A percentile compares a stretch with the other conserved stretches of the same genome.
These are phyloP conservation scores for Hystrix cristata DNA, from an alignment of 2,113 vertebrate species.

Conservation along the genomic window DNA sequence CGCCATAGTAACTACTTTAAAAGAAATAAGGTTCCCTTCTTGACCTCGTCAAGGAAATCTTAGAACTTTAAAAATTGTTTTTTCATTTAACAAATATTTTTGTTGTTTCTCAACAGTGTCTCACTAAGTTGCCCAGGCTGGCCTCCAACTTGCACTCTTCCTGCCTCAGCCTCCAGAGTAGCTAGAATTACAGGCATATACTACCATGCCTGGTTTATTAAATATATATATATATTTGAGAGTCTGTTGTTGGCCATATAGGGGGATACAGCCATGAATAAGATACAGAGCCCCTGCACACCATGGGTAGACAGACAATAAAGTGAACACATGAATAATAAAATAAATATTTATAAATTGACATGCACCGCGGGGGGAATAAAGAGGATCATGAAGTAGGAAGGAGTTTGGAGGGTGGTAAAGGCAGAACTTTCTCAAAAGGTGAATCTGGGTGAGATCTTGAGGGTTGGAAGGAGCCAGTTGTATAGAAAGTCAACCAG, in stretches of 20 bases:
- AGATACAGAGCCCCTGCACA: background rate
- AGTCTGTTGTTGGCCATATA: too few relatives aligned
- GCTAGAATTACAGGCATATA: background rate
- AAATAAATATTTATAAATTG: background rate
- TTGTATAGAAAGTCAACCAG: background rate
- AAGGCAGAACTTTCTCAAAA: background rate
- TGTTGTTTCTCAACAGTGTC: background rate
- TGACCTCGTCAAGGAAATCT: background rate
- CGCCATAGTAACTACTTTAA: background rate
- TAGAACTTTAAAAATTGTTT: background rate
- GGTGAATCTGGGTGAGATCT: background rate
- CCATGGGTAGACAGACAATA: background rate
- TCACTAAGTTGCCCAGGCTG: background rate
- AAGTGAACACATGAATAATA: background rate
- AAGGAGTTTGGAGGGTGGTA: background rate
- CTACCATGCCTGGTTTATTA: background rate
- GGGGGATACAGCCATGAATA: fast-evolving
- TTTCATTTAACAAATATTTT: background rate
- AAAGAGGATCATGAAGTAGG: background rate
- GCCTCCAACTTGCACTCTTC: background rate
- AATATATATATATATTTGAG: background rate
- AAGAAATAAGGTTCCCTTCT: background rate
- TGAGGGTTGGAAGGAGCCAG: background rate
- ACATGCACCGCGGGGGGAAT: background rate
- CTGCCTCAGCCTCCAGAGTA: background rate